A percentile compares a stretch with the other conserved stretches of the same genome.
Evolutionary conservation across 2,113 vertebrate genomes (phyloP).

Genomic region (Chinchilla lanigera): DNA sequence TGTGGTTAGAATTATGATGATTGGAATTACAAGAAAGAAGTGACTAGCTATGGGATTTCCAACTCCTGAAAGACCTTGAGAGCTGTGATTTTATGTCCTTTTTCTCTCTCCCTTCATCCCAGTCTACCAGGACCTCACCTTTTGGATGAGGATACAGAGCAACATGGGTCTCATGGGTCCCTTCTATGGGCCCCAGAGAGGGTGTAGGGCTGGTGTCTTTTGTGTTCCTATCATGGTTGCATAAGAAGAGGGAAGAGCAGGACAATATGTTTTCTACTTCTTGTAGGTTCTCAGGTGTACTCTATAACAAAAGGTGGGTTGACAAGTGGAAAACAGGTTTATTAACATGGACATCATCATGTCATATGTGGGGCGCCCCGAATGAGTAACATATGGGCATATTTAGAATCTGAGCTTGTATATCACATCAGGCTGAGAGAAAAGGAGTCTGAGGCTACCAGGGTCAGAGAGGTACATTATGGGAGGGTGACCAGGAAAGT

Average conservation of each 20-base stretch:
- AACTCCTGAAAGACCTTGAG: neutral
- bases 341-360: neutral
- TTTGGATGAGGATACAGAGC: neutral
- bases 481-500: neutral
- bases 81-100: neutral
- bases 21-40: neutral
- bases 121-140: rapidly evolving
- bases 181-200: neutral
- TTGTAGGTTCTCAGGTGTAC: neutral
- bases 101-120: neutral
- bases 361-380: neutral
- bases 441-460: neutral
- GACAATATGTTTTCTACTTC: neutral
- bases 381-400: neutral
- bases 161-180: neutral
- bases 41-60: neutral
- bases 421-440: neutral
- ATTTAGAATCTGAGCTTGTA: neutral
- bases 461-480: neutral
- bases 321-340: neutral
- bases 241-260: neutral
- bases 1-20: neutral
- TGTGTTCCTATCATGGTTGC: neutral
- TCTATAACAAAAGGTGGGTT: neutral
- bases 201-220: neutral